A percentile compares a stretch with the other conserved stretches of the same genome.
Conservation (phyloP, 2,797 vertebrate genomes). For the Sternarchorhynchus goeldii region DNA sequence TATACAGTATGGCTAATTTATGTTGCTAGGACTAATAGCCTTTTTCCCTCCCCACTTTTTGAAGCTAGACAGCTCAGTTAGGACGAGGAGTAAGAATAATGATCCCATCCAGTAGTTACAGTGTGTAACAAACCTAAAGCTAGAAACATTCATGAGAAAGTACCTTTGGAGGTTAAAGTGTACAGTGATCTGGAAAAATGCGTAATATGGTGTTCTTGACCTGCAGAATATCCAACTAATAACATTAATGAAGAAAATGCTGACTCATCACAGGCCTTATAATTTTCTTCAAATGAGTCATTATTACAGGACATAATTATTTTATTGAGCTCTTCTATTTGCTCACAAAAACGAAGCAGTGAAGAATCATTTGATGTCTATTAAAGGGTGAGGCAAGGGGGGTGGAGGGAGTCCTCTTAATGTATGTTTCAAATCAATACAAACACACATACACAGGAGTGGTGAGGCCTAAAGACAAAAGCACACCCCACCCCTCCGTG, state of each 20-base stretch:
- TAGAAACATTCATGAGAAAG: background rate
- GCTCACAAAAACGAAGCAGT: background rate
- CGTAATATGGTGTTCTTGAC: background rate
- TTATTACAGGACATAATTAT: slow-evolving; percentile 16
- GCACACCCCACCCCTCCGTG: background rate
- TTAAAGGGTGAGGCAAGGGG: slow-evolving; percentile 1
- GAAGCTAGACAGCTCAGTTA: slow-evolving; percentile 44
- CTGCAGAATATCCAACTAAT: background rate
- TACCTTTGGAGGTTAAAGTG: background rate
- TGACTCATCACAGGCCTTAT: background rate
- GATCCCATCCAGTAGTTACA: slow-evolving; percentile 14
- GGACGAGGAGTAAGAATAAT: slow-evolving; percentile 16
- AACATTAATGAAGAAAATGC: slow-evolving; percentile 14
- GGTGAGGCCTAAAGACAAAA: slow-evolving; percentile 1
- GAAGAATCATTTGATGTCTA: background rate
- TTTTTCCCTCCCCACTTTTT: slow-evolving; percentile 30
- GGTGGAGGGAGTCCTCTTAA: slow-evolving; percentile 2
- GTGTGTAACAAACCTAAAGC: slow-evolving; percentile 5
- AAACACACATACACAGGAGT: slow-evolving; percentile 6
- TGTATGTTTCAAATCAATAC: slow-evolving; percentile 30
- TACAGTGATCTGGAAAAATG: too few relatives aligned
- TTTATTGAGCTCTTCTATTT: background rate
- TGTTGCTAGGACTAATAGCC: slow-evolving; percentile 44
- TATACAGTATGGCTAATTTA: slow-evolving; percentile 35
- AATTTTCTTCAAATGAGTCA: background rate